Conservation (phyloP, 2,797 vertebrate genomes). For the Momotus momota region DNA sequence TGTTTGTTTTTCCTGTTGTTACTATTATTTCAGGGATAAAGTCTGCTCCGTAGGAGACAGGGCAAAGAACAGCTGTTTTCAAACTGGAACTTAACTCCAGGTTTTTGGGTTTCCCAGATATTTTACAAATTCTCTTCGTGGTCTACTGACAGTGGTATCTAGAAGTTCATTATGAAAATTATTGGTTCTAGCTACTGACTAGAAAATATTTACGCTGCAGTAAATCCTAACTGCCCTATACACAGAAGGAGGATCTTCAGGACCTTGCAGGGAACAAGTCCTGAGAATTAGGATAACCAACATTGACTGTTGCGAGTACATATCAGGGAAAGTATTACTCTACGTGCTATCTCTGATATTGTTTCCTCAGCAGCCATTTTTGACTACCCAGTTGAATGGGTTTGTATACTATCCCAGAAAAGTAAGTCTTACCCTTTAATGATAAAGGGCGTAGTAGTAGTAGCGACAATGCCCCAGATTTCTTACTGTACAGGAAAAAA, state of each 20-base stretch:
- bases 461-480: not conserved
- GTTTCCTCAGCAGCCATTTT: not conserved
- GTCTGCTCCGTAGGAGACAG: not conserved
- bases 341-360: accelerated
- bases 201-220: not conserved
- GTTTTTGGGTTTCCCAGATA: not conserved
- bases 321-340: not conserved
- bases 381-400: not conserved
- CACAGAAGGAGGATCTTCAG: not conserved
- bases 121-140: not conserved
- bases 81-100: not conserved
- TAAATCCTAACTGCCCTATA: not conserved
- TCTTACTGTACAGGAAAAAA: not conserved
- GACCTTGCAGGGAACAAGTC: not conserved
- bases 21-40: not conserved
- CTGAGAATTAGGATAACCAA: not conserved
- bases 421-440: not conserved
- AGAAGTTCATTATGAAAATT: not conserved
- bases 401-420: not conserved
- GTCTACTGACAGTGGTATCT: not conserved
- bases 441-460: not conserved
- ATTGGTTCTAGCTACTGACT: not conserved
- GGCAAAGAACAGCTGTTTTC: not conserved
- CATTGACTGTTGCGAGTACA: not conserved
- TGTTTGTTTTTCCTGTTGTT: not conserved